phyloP scores from a whole-genome alignment of 2,888 invertebrate genomes.

The Cantharis nigra region DNA sequence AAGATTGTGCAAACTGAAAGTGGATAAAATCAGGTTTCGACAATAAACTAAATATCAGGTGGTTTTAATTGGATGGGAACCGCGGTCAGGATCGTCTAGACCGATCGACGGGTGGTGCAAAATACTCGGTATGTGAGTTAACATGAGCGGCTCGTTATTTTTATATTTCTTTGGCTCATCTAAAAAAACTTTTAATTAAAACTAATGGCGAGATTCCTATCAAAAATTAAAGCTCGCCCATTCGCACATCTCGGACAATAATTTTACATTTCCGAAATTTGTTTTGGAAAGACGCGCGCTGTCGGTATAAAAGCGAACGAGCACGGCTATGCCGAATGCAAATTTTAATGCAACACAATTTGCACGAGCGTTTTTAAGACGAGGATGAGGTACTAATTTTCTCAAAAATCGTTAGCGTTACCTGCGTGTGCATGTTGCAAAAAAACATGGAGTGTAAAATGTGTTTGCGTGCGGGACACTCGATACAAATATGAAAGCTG shows the following conservation, averaged over 20 bases:
- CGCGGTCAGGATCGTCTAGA: constrained; percentile 43
- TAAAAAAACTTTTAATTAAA: constrained; percentile 51
- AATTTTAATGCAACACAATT: not conserved
- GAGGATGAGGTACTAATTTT: not conserved
- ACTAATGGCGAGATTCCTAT: constrained; percentile 51
- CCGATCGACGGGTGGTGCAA: constrained; percentile 53
- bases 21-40: constrained; percentile 52
- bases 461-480: not conserved
- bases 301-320: not conserved
- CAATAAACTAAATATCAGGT: constrained; percentile 53
- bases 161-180: constrained; percentile 31
- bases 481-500: not conserved
- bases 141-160: constrained; percentile 32
- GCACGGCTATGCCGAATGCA: not conserved
- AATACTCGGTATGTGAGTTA: constrained; percentile 45
- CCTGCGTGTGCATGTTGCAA: not conserved
- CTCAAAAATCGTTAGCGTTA: not conserved
- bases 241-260: not conserved
- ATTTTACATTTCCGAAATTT: not conserved
- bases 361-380: constrained; percentile 7
- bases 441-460: not conserved
- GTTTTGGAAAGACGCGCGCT: not conserved
- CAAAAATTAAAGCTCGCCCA: constrained; percentile 9
- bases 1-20: constrained; percentile 37
- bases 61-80: constrained; percentile 55